phyloP scores from a whole-genome alignment of 2,797 vertebrate species.

The Gallinago stenura region DNA sequence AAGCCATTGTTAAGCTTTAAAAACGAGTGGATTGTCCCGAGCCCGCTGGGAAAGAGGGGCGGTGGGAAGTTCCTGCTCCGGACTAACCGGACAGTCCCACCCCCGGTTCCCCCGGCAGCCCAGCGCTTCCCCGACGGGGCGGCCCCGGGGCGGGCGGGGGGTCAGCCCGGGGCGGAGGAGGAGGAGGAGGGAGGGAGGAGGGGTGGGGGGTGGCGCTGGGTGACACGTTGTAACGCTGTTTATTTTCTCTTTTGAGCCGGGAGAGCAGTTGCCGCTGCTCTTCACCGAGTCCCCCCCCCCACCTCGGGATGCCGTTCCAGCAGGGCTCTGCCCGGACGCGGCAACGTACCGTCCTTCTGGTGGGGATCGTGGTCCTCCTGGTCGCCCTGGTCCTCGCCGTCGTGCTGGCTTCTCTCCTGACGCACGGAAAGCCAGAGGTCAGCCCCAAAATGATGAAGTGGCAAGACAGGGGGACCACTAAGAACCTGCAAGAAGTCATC shows the following conservation, averaged over 20 bases:
- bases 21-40: fast-evolving
- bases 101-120: neutral
- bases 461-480: constrained; percentile 83
- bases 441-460: constrained; percentile 10
- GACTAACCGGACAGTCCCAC: fast-evolving
- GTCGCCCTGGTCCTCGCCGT: neutral
- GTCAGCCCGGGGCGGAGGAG: neutral
- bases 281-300: neutral
- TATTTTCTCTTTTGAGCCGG: neutral
- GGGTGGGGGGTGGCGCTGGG: neutral
- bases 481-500: constrained; percentile 84
- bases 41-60: no score
- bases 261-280: neutral
- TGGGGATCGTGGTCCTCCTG: constrained; percentile 6
- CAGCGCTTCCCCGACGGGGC: neutral
- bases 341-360: constrained; percentile 3
- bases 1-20: fast-evolving
- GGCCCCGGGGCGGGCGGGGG: neutral
- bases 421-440: neutral
- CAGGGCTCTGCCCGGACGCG: neutral
- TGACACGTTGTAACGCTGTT: neutral
- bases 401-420: neutral
- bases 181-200: no score
- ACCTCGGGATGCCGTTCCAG: neutral
- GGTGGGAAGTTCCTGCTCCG: fast-evolving